A percentile compares a stretch with the other conserved stretches of the same genome.
Evolutionary conservation across 2,888 invertebrate species (phyloP).

Genomic region (Dicyrtoma fusca): DNA sequence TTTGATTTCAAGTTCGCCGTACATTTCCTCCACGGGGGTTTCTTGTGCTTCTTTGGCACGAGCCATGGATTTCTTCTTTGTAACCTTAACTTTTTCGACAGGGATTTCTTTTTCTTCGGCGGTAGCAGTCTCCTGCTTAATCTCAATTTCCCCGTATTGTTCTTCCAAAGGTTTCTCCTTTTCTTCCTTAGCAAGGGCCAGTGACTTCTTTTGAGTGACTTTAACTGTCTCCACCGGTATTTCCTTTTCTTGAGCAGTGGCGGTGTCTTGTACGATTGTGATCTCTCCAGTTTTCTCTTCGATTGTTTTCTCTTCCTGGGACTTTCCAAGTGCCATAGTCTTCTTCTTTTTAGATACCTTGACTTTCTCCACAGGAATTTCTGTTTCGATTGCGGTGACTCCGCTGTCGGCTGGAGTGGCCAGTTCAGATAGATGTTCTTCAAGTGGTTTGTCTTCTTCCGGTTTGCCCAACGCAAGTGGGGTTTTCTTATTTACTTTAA

Average conservation of each 20-base stretch:
- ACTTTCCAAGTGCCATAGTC: slow-evolving; percentile 12
- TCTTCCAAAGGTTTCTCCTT: slow-evolving; percentile 43
- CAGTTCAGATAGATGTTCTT: slow-evolving; percentile 23
- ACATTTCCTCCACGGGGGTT: slow-evolving; percentile 11
- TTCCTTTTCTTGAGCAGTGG: slow-evolving; percentile 31
- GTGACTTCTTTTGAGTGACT: slow-evolving; percentile 6
- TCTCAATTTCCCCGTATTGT: slow-evolving; percentile 2
- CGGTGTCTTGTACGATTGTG: neutral
- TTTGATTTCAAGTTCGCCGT: slow-evolving; percentile 13
- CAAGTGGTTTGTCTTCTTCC: slow-evolving; percentile 3
- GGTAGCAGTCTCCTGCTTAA: slow-evolving; percentile 5
- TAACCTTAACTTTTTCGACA: slow-evolving; percentile 22
- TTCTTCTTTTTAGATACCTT: neutral
- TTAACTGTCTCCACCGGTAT: slow-evolving; percentile 21
- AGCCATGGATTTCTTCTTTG: slow-evolving; percentile 7
- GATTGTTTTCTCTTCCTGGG: neutral
- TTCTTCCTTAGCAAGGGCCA: slow-evolving; percentile 36
- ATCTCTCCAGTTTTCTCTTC: neutral
- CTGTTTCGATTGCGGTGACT: slow-evolving; percentile 35
- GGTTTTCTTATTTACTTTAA: slow-evolving; percentile 29
- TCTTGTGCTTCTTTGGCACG: slow-evolving; percentile 22
- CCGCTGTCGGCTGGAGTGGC: slow-evolving; percentile 10
- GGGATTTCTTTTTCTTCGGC: slow-evolving; percentile 21
- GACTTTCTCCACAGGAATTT: slow-evolving; percentile 32
- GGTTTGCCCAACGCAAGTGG: slow-evolving; percentile 26